phyloP scores from a whole-genome alignment of 2,888 invertebrate species.

The Xestoiulus laeticollis region DNA sequence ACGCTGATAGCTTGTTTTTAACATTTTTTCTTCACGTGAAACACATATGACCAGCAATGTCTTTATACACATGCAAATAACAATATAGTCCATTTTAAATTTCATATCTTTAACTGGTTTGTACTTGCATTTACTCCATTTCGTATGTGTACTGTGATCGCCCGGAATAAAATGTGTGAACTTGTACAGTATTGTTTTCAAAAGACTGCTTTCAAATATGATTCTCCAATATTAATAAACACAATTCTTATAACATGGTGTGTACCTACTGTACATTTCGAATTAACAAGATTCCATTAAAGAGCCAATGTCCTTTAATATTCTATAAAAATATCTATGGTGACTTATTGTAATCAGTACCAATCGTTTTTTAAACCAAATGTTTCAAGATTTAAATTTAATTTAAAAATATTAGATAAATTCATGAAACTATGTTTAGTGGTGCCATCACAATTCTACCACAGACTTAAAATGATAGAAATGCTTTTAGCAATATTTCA shows the following conservation, averaged over 20 bases:
- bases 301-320: too few species aligned
- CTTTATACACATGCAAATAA: background rate
- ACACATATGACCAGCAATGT: background rate
- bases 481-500: too few species aligned
- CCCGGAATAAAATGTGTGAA: background rate
- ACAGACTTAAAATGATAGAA: too few species aligned
- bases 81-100: background rate
- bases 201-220: background rate
- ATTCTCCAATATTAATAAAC: background rate
- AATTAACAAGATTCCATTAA: too few species aligned
- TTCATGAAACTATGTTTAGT: background rate
- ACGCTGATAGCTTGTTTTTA: background rate
- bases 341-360: too few species aligned
- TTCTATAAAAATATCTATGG: too few species aligned
- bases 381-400: too few species aligned
- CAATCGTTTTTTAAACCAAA: too few species aligned
- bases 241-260: too few species aligned
- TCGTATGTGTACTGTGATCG: background rate
- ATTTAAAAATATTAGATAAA: too few species aligned
- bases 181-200: background rate
- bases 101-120: background rate
- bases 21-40: background rate
- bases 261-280: too few species aligned
- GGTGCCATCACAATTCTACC: background rate
- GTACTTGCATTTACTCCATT: conserved; percentile 11